Base-by-base conservation (phyloP, 37 sponge, comb jelly and placozoan species). In the Beroe ovata region DNA sequence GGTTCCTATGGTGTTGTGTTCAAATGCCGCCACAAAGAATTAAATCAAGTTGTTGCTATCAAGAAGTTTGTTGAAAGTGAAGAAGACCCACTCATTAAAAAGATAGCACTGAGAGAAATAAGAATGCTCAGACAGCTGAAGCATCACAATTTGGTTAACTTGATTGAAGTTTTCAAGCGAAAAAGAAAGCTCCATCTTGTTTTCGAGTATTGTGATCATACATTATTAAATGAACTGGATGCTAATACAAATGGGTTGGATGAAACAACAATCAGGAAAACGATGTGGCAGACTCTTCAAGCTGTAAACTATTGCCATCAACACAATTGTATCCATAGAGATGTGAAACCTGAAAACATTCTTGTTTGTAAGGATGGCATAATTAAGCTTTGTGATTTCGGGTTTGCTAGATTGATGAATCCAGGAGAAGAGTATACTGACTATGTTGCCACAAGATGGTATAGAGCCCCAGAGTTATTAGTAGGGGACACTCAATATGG, bases 271-370 rank as follows among this genome's bases (percentile, higher is more conserved):
- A 89, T 95, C 16, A 90, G 92, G 71, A 92, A 92, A 88, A 95
- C 95, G 36, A 88, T 93, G 8, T 97, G 93, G 93, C 99, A 97
- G 90, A 94, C 93, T 26, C 90, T 97, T 0, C 91, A 92, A 35
- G 95, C 90, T 0, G 92, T 97, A 29, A 91, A 93, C 77, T 97
- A 94, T 72, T 95, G 95, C 62, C 99, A 97, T 90, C 91, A 92
- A 29, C 91, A 95, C 37, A 93, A 95, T 34, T 93, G 94, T 64
- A 94, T 97, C 60, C 98, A 97, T 60, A 90, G 98, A 11, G 98
- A 97, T 91, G 94, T 97, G n/a, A 97, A 97, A 60, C 98, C 98
- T 19, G 98, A 97, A 64, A 97, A 97, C 59, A 97, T 97, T 64
- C 90, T 97, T 8, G 90, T 97, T 32, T 90, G 89, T 40, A 95